These are phyloP conservation scores for Halcyon malimbica DNA, from an alignment of 2,113 vertebrate genomes.

Conservation along the genomic window DNA sequence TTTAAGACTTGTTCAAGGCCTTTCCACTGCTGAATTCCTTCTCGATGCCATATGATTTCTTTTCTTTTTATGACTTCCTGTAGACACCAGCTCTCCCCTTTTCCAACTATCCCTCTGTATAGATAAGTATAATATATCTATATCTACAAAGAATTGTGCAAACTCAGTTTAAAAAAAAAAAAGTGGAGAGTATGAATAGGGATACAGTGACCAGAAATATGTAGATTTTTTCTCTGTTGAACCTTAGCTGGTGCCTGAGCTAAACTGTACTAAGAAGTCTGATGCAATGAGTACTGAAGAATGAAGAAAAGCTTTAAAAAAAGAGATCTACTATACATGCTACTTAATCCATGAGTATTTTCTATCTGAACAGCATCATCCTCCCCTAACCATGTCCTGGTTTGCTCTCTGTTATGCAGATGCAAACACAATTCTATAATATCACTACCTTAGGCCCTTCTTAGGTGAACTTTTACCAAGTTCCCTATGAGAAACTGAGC, in stretches of 20 bases:
- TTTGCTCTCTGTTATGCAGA: background rate
- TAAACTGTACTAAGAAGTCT: accelerated
- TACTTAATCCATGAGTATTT: background rate
- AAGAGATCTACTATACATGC: background rate
- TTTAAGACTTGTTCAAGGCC: background rate
- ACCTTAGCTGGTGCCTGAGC: background rate
- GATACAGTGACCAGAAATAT: background rate
- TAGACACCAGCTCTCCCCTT: background rate
- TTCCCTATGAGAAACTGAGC: background rate
- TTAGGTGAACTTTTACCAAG: background rate
- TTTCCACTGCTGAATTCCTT: background rate
- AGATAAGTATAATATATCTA: background rate
- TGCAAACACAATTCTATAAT: background rate
- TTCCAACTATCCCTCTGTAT: background rate
- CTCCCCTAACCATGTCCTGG: background rate
- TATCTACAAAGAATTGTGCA: background rate
- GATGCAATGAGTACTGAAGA: background rate
- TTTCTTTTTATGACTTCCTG: background rate
- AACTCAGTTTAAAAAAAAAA: background rate
- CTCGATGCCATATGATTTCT: background rate
- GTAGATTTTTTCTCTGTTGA: background rate
- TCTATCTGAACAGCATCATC: background rate
- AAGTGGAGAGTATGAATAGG: background rate
- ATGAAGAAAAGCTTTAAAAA: background rate
- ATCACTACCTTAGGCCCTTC: background rate